Base-by-base conservation (phyloP, 2,113 vertebrate genomes). In the Alectura lathami region DNA sequence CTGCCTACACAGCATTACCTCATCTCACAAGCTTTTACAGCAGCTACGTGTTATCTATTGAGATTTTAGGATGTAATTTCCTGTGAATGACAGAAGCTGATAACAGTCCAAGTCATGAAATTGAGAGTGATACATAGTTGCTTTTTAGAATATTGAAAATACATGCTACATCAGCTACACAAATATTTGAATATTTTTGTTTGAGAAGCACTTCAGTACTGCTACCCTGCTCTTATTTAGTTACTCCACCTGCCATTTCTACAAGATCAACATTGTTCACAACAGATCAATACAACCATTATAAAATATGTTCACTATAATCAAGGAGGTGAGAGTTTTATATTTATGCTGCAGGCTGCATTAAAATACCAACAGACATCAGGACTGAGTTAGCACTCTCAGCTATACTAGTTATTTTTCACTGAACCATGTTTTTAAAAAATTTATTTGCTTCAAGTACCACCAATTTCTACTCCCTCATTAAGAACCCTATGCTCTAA, bases 21-120 rank as follows among this genome's bases (percentile, higher is more conserved):
- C 96, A 92, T 97, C 81, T 82, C 72, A 91, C 64, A 64, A 94
- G 79, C 57, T 95, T 96, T 72, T 83, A 82, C 92, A 97, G 78
- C 40, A 97, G 72, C 56, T 93, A 91, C 80, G 72, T 79, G 86
- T 82, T 95, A 93, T 91, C 62, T 95, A 69, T 88, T 87, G 95
- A 87, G 84, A 80, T 94, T 96, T 94, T 86, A 73, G 92, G 53
- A 94, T 59, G 89, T 81, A 94, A 97, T 95, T 96, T 97, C 92
- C 80, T 97, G 88, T 96, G 62, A 97, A 97, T 84, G 92, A 88
- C 85, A 96, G 90, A 92, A 83, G 20, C 62, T 88, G 91, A 89
- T 96, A 96, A 88, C 47, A 89, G 60, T 85, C 67, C 53, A 76
- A 95, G 60, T 75, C 78, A 91, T 63, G 82, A 89, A 96, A 94